Base-by-base conservation (phyloP, 2,113 vertebrate genomes). In the Ophthalmotilapia sp. region DNA sequence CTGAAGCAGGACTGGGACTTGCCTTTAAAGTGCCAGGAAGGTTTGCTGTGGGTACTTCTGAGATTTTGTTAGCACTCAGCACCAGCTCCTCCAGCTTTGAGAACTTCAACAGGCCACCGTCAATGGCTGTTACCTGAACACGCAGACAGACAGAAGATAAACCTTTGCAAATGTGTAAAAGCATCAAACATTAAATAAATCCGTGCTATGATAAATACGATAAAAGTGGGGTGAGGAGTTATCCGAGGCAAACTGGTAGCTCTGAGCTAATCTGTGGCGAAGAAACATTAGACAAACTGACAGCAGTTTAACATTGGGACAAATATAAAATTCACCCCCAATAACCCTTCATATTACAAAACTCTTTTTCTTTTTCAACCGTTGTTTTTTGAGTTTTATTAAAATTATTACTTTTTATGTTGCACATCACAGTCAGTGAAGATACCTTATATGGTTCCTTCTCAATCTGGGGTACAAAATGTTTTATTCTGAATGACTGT, bases 21-120 rank as follows among this genome's bases (percentile, higher is more conserved):
- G 97, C 98, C 96, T 95, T 97, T 54, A 98, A 92, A 2, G 95
- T 96, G 0, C 62, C 80, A 3, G 98, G 98, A 40, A 98, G 95
- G 82, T 97, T 94, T 42, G 86, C 58, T 0, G 95, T 94, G 6
- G 92, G 75, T 1, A 98, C 51, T 23, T 94, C 93, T 81, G 93
- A 93, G 92, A 99, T 97, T 5, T 38, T 73, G 88, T 99, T 99
- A 51, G 93, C 94, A 7, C 96, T 98, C 83, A 99, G 92, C 11
- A 97, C 58, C 68, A 99, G 79, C 84, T 98, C 97, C 88, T 98
- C 96, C 56, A 99, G 94, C 62, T 95, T 96, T 29, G 91, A 86
- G 51, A 98, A 97, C 79, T 51, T 96, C 85, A 98, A 85, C 82
- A 98, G 86, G 21, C 93, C 94, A 4, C 82, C 13, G 1, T 98